A percentile compares a stretch with the other conserved stretches of the same genome.
Evolutionary conservation across 2,113 vertebrate species (phyloP).

Genomic region (Calyptommatus sinebrachiatus): DNA sequence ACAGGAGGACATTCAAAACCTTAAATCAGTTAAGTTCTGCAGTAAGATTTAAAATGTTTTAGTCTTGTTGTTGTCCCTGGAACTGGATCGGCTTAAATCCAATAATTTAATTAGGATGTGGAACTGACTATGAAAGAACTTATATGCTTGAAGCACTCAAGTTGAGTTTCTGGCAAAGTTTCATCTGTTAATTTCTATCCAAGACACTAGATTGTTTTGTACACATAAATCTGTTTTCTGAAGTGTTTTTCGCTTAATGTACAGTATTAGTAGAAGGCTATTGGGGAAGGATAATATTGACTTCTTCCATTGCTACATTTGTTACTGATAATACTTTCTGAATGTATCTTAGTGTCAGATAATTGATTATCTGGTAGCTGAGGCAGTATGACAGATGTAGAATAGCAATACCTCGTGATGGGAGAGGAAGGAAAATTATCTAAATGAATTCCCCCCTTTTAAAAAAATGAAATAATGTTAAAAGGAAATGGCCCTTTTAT

Average conservation of each 20-base stretch:
- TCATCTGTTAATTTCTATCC: slow-evolving; percentile 57
- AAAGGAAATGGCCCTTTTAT: slow-evolving; percentile 82
- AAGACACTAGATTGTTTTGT: slow-evolving; percentile 50
- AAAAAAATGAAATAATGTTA: slow-evolving; percentile 75
- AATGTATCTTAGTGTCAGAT: slow-evolving; percentile 81
- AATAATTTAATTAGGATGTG: slow-evolving; percentile 24
- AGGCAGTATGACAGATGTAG: slow-evolving; percentile 81
- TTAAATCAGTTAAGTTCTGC: background rate
- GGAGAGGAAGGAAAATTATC: slow-evolving; percentile 82
- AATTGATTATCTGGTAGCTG: slow-evolving; percentile 86
- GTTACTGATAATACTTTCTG: slow-evolving; percentile 81
- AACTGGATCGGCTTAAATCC: slow-evolving; percentile 18
- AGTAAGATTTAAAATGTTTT: slow-evolving; percentile 11
- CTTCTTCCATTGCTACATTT: slow-evolving; percentile 68
- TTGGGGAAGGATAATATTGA: slow-evolving; percentile 63
- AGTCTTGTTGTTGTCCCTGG: slow-evolving; percentile 1
- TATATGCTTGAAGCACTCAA: slow-evolving; percentile 35
- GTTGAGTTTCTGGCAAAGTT: slow-evolving; percentile 53
- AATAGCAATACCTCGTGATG: slow-evolving; percentile 80
- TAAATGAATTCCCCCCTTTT: slow-evolving; percentile 77
- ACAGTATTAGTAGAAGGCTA: slow-evolving; percentile 62
- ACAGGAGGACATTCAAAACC: background rate
- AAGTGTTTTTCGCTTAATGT: slow-evolving; percentile 65
- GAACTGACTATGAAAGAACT: slow-evolving; percentile 45
- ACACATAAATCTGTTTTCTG: slow-evolving; percentile 65